Evolutionary conservation across 2,113 vertebrate genomes (phyloP).

Genomic region (Melospiza melodia): DNA sequence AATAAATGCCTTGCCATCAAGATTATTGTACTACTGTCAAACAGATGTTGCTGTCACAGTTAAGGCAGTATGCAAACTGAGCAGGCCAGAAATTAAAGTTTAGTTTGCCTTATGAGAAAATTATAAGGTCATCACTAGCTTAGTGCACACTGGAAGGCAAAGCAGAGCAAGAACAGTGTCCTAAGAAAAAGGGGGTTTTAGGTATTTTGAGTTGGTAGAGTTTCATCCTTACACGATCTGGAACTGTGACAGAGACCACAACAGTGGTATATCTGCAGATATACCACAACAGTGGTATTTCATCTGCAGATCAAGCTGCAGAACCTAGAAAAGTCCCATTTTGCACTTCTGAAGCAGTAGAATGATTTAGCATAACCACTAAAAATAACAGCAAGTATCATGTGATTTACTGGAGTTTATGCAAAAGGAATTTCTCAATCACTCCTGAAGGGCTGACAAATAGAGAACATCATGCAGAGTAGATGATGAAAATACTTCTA

Average conservation of each 20-base stretch:
- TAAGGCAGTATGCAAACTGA: neutral
- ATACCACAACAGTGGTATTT: neutral
- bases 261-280: neutral
- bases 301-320: neutral
- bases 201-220: neutral
- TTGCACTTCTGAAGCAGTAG: neutral
- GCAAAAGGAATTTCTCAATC: slow-evolving; percentile 18
- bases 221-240: neutral
- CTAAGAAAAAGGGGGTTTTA: neutral
- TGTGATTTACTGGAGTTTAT: neutral
- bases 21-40: neutral
- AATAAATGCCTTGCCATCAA: neutral
- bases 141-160: neutral
- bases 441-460: neutral
- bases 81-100: neutral
- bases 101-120: neutral
- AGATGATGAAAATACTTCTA: neutral
- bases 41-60: neutral
- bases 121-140: neutral
- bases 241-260: neutral
- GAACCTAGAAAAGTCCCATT: neutral
- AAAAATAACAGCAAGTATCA: neutral
- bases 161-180: neutral
- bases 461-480: neutral
- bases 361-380: neutral